phyloP scores from a whole-genome alignment of 2,888 invertebrate species.

The Dendrolimus houi region DNA sequence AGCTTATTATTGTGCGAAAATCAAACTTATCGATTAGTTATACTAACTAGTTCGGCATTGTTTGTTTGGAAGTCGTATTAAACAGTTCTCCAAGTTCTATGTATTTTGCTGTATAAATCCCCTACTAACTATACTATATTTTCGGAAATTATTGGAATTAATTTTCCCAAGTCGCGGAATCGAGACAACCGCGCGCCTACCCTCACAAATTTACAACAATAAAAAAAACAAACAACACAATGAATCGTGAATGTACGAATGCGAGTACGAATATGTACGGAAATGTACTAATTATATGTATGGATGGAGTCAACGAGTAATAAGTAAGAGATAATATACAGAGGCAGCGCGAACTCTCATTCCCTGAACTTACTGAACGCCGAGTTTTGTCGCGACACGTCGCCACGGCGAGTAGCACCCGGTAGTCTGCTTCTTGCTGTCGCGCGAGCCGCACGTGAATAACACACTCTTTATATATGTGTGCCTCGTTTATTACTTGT shows the following conservation, averaged over 20 bases:
- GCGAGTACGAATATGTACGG: conserved; percentile 11
- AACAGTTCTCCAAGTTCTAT: no score
- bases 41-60: no score
- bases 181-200: no score
- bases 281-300: conserved; percentile 32
- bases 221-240: no score
- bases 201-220: no score
- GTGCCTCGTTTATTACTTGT: conserved; percentile 19
- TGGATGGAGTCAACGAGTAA: conserved; percentile 49
- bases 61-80: no score
- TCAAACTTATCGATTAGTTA: no score
- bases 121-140: no score
- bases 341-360: conserved; percentile 47
- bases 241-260: neutral
- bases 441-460: conserved; percentile 26
- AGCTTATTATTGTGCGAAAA: no score
- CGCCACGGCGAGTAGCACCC: conserved; percentile 94
- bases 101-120: no score
- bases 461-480: conserved; percentile 48
- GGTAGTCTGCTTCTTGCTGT: conserved; percentile 80
- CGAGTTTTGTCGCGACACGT: conserved; percentile 94
- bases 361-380: conserved; percentile 91
- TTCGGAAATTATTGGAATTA: no score
- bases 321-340: conserved; percentile 45
- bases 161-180: no score